Conservation (phyloP, 2,113 vertebrate species). For the Gymnarchus niloticus region DNA sequence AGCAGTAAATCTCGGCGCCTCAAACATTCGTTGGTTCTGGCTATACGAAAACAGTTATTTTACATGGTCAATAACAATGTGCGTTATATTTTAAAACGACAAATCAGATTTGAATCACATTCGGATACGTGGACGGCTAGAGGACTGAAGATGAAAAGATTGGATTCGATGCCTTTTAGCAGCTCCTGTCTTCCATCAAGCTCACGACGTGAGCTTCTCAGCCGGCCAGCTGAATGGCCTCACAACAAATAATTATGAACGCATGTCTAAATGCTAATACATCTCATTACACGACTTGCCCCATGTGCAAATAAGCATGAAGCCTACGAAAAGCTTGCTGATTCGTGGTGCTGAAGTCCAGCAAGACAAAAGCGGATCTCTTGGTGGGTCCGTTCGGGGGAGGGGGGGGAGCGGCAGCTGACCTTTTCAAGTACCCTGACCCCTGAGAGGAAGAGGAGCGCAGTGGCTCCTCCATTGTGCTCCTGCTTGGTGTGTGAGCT, state of each 20-base stretch:
- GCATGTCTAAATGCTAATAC: not conserved
- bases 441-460: slow-evolving; percentile 14
- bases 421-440: slow-evolving; percentile 17
- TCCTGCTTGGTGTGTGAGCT: not conserved
- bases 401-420: not conserved
- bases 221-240: not conserved
- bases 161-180: not conserved
- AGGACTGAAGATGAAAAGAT: not conserved
- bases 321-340: not conserved
- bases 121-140: not conserved
- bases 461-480: not conserved
- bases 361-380: slow-evolving; percentile 1
- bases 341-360: not conserved
- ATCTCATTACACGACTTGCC: not conserved
- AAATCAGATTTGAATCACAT: not conserved
- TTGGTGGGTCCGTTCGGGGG: not conserved
- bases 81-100: not conserved
- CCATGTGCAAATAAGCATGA: not conserved
- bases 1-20: not conserved
- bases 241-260: slow-evolving; percentile 1
- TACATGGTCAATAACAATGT: not conserved
- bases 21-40: not conserved
- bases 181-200: not conserved
- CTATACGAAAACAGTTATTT: not conserved
- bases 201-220: not conserved